Percentiles rank a stretch among this genome's conserved stretches.
Evolutionary conservation across 2,113 vertebrate genomes (phyloP).

Genomic region (Callopanchax toddi): DNA sequence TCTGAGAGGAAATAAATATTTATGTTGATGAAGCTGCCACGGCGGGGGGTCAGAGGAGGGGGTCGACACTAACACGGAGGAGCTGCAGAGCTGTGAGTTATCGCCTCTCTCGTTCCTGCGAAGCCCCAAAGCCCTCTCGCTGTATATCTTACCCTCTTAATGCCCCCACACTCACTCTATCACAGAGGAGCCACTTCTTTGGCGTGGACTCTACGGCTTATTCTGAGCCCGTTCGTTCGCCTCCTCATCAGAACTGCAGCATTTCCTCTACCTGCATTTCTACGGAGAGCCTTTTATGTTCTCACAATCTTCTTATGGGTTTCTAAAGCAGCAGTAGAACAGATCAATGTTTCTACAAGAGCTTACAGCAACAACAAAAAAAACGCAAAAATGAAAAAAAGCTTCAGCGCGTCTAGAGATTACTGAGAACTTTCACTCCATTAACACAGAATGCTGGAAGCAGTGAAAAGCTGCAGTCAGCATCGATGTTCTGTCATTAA

Average conservation of each 20-base stretch:
- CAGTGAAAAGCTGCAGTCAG: not conserved
- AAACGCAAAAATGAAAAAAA: not conserved
- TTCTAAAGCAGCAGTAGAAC: not conserved
- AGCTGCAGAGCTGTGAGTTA: slow-evolving; percentile 52
- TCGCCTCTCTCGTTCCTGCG: slow-evolving; percentile 24
- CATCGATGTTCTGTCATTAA: slow-evolving; percentile 1
- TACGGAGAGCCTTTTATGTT: not conserved
- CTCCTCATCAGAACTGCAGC: not conserved
- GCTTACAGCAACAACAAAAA: not conserved
- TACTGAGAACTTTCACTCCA: not conserved
- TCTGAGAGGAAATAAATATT: slow-evolving; percentile 37
- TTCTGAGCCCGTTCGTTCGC: slow-evolving; percentile 10
- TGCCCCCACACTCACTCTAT: slow-evolving; percentile 5
- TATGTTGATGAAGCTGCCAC: slow-evolving; percentile 29
- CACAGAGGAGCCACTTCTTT: slow-evolving; percentile 5
- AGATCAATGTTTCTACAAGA: too few relatives aligned
- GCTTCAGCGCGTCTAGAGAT: not conserved
- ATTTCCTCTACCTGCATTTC: not conserved
- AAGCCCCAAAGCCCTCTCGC: slow-evolving; percentile 37
- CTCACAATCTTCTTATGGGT: slow-evolving; percentile 3
- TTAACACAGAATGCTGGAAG: not conserved
- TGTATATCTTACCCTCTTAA: slow-evolving; percentile 41
- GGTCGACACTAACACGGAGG: slow-evolving; percentile 11
- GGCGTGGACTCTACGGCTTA: slow-evolving; percentile 23
- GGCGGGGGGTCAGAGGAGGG: slow-evolving; percentile 23